Evolutionary conservation across 2,797 vertebrate species (phyloP).

Genomic region (Erpetoichthys calabaricus): DNA sequence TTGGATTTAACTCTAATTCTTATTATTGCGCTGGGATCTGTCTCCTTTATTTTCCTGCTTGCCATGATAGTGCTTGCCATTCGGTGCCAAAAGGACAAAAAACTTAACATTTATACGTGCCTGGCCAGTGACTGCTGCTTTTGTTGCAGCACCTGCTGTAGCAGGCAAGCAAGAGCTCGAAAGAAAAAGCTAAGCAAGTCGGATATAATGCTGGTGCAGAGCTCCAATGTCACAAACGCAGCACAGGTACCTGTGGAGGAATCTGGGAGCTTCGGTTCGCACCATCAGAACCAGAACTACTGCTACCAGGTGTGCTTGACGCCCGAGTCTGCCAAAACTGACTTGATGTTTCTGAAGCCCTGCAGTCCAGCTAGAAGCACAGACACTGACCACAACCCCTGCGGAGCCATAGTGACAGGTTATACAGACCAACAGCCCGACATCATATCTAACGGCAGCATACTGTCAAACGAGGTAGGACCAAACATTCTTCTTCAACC

Average conservation of each 20-base stretch:
- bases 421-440: conserved; percentile 92
- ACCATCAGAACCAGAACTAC: conserved; percentile 92
- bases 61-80: conserved; percentile 96
- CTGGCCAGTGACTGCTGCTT: conserved; percentile 76
- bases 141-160: conserved; percentile 73
- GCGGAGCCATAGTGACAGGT: conserved; percentile 78
- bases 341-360: conserved; percentile 95
- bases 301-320: conserved; percentile 97
- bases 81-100: conserved; percentile 92
- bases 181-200: conserved; percentile 97
- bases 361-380: conserved; percentile 81
- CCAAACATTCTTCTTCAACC: conserved; percentile 7
- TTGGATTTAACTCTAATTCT: conserved; percentile 89
- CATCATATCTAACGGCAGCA: conserved; percentile 94
- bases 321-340: conserved; percentile 93
- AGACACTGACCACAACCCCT: conserved; percentile 81
- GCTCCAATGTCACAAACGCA: conserved; percentile 55
- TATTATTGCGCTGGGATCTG: conserved; percentile 84
- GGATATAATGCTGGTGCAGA: conserved; percentile 95
- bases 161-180: conserved; percentile 68
- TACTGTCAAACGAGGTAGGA: conserved; percentile 88
- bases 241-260: conserved; percentile 73
- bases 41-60: conserved; percentile 88
- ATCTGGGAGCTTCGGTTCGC: conserved; percentile 72
- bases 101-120: conserved; percentile 85